Evolutionary conservation across 2,113 vertebrate genomes (phyloP), one percentile per base, ranked within the genome.

Genomic region (Ptilorrhoa leucosticta): DNA sequence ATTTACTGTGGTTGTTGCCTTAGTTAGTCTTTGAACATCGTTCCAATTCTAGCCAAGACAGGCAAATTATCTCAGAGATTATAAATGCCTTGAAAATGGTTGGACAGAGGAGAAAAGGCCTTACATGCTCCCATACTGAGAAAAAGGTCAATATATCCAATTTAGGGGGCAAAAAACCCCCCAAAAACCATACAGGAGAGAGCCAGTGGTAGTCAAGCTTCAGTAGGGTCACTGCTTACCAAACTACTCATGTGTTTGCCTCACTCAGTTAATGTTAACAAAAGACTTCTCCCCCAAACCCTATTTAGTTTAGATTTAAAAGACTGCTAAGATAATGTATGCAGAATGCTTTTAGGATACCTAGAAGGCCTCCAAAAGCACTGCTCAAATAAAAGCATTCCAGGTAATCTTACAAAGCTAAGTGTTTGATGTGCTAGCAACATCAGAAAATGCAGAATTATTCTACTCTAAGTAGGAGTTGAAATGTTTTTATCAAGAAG

Each of bases 121-220:
- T 85, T 58, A 19, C 1, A 1, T 50, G 35, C 40, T 71, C 28
- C 26, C 10, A 5, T 63, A 33, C 11, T 58, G 39, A 71, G 54
- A 14, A 85, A 13, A 42, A 82, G 9, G 30, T 61, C 61, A 45
- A 3, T 39, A 21, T 30, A 17, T 16, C 57, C 3, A 18, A 7
- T 37, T 73, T 40, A 20, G 23, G 2, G 3, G 7, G 11, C 0
- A 10, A 13, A 15, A 2, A 18, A 10, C 5, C 4, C 23, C 28
- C 17, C 2, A 4, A 21, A 2, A 22, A 37, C 37, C 9, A 1
- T 51, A 13, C 1, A 9, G 22, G 39, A 77, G 35, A 42, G 15
- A 35, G 4, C 2, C 30, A 45, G 35, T 54, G 61, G 61, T 58
- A 58, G 56, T 75, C 13, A 39, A 27, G 30, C 33, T 92, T 68